A percentile compares a stretch with the other conserved stretches of the same genome.
Conservation (phyloP, 2,113 vertebrate species). For the Pituophis catenifer region DNA sequence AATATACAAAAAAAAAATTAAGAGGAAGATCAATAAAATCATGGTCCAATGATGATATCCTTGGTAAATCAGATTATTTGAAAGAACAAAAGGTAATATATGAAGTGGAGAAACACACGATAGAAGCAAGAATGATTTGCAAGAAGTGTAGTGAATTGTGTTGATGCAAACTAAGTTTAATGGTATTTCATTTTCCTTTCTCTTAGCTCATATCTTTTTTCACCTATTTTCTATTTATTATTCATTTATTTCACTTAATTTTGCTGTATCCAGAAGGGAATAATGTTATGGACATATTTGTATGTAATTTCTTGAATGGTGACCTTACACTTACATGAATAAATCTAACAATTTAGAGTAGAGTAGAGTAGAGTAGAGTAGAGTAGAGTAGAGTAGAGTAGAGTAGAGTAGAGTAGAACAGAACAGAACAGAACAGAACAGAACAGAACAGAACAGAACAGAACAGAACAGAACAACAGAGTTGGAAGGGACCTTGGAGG, state of each 20-base stretch:
- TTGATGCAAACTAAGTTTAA: neutral
- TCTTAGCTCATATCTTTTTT: neutral
- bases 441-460: too few species aligned
- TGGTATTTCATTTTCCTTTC: neutral
- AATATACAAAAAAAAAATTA: neutral
- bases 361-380: too few species aligned
- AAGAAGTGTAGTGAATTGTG: neutral
- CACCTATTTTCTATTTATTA: neutral
- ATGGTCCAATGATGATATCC: neutral
- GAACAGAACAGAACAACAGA: too few species aligned
- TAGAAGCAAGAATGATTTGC: neutral
- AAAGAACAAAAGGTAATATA: neutral
- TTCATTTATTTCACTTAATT: neutral
- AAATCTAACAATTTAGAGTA: too few species aligned
- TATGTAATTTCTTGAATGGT: neutral
- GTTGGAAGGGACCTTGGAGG: too few species aligned
- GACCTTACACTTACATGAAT: neutral
- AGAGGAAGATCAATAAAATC: neutral
- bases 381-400: too few species aligned
- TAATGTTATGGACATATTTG: neutral
- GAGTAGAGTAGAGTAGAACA: too few species aligned
- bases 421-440: too few species aligned
- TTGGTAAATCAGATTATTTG: neutral
- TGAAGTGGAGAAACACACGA: neutral
- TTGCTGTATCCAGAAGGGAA: neutral